Evolutionary conservation across 2,797 vertebrate species (phyloP).

Genomic region (Scyliorhinus canicula): DNA sequence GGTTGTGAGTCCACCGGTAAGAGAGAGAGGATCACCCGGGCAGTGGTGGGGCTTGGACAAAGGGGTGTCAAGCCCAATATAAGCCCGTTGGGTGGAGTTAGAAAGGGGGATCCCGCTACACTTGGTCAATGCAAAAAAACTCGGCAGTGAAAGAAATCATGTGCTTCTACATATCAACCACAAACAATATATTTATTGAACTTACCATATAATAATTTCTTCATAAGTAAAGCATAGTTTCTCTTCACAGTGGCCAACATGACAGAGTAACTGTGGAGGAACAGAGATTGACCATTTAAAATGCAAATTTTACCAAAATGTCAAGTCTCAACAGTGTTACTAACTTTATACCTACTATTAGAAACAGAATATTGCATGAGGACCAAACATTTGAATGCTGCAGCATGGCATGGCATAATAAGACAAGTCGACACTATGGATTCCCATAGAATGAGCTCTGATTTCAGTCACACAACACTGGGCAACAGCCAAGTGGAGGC

Average conservation of each 20-base stretch:
- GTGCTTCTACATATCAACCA: neutral
- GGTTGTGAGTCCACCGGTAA: too few relatives aligned
- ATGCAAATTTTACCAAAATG: neutral
- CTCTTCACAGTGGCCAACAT: conserved; percentile 82
- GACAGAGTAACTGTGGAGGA: conserved; percentile 85
- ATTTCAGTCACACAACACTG: neutral
- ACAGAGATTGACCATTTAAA: conserved; percentile 41
- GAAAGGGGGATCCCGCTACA: too few relatives aligned
- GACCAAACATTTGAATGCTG: neutral
- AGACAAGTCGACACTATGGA: neutral
- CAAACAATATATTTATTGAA: conserved; percentile 40
- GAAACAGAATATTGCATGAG: neutral
- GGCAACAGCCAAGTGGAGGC: neutral
- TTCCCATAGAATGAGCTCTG: neutral
- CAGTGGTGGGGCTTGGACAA: too few relatives aligned
- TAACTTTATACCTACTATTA: neutral
- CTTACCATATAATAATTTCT: conserved; percentile 97
- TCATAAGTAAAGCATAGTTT: conserved; percentile 92
- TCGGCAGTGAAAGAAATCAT: neutral
- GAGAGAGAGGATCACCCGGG: too few relatives aligned
- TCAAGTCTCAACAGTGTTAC: neutral
- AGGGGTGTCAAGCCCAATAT: too few relatives aligned
- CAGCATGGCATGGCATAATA: neutral
- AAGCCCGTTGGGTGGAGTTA: too few relatives aligned
- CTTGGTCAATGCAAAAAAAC: neutral